These are phyloP conservation scores for Hemibates koningsi DNA, from an alignment of 2,113 vertebrate genomes.

Conservation along the genomic window DNA sequence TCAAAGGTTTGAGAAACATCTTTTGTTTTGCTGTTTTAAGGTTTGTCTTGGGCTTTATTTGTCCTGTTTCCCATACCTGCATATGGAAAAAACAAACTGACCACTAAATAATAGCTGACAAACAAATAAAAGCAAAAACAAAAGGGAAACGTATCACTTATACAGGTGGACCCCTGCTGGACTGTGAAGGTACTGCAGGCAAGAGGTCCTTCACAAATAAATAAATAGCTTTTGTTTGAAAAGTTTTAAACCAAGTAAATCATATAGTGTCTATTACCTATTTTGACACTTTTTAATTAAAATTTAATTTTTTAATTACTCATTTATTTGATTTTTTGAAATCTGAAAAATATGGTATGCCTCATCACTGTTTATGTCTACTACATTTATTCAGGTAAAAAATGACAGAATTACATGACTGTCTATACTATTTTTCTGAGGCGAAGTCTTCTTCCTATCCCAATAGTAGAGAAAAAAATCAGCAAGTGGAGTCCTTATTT, in stretches of 20 bases:
- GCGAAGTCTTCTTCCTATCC: fast-evolving
- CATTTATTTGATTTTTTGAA: not conserved
- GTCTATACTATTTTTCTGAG: not conserved
- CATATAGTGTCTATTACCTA: not conserved
- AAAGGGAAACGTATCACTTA: not conserved
- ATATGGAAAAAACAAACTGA: not conserved
- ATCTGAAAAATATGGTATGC: not conserved
- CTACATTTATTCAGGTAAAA: not conserved
- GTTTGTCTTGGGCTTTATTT: not conserved
- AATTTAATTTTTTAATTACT: fast-evolving
- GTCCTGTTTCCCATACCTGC: fast-evolving
- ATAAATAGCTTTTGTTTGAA: fast-evolving
- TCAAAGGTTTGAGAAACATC: not conserved
- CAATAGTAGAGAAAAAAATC: not conserved
- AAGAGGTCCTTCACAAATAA: not conserved
- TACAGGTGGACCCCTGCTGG: not conserved
- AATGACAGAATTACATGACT: not conserved
- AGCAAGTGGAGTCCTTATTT: not conserved
- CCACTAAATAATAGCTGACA: fast-evolving
- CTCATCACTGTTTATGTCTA: not conserved
- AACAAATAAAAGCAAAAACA: not conserved
- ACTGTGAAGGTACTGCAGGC: fast-evolving
- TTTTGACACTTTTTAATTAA: not conserved
- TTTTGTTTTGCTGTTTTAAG: not conserved
- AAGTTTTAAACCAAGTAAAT: not conserved